Evolutionary conservation across 1,140 invertebrate genomes (phyloP).

Genomic region (Phocides pigmalion): DNA sequence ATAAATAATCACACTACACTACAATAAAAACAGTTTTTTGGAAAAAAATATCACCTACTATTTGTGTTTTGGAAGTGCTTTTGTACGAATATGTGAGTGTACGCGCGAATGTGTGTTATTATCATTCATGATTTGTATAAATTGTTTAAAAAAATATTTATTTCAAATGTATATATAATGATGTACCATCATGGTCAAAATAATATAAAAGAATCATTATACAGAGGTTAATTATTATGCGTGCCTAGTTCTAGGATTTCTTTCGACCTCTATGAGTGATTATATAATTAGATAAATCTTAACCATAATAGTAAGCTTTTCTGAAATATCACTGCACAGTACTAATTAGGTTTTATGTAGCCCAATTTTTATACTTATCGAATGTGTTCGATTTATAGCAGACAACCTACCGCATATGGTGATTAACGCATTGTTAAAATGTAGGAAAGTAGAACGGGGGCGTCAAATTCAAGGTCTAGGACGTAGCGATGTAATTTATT

Average conservation of each 20-base stretch:
- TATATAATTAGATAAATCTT: neutral
- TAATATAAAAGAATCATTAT: neutral
- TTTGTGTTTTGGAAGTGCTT: no score
- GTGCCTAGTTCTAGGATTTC: neutral
- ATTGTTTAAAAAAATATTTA: neutral
- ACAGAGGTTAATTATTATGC: neutral
- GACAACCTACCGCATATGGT: slow-evolving; percentile 41
- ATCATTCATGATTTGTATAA: no score
- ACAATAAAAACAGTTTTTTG: no score
- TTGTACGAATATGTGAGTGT: no score
- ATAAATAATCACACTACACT: no score
- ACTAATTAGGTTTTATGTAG: neutral
- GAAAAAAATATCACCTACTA: no score
- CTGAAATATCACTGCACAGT: neutral
- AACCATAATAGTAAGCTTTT: neutral
- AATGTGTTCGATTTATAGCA: neutral
- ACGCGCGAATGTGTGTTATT: no score
- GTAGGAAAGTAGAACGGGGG: slow-evolving; percentile 73
- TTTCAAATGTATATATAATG: neutral
- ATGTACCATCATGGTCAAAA: neutral
- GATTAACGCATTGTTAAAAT: slow-evolving; percentile 71
- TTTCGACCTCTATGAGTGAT: neutral
- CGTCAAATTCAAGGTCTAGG: slow-evolving; percentile 67
- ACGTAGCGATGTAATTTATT: slow-evolving; percentile 61
- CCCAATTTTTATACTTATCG: neutral